A percentile compares a stretch with the other conserved stretches of the same genome.
These are phyloP conservation scores for Amazona guildingii DNA, from an alignment of 2,113 vertebrate genomes.

Conservation along the genomic window DNA sequence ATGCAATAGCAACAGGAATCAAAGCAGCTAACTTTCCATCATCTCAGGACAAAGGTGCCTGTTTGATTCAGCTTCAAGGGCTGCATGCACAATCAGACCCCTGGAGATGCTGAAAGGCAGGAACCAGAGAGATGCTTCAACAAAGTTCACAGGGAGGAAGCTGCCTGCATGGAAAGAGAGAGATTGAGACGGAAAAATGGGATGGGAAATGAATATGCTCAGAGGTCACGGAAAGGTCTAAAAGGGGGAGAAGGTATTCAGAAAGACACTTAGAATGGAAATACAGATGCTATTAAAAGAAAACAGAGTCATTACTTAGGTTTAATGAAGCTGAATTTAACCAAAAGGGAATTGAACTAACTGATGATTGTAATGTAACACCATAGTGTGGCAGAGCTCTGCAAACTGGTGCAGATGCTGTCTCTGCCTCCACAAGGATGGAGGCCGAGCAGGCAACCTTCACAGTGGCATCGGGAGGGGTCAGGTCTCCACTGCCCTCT, in stretches of 20 bases:
- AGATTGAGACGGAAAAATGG: slow-evolving; percentile 6
- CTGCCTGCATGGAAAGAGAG: slow-evolving; percentile 26
- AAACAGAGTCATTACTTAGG: not conserved
- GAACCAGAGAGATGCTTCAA: slow-evolving; percentile 42
- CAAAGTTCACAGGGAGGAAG: slow-evolving; percentile 51
- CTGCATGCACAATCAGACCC: slow-evolving; percentile 64
- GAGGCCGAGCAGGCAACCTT: not conserved
- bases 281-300: slow-evolving; percentile 29
- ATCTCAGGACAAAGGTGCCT: slow-evolving; percentile 59
- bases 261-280: slow-evolving; percentile 16
- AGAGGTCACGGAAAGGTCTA: slow-evolving; percentile 33
- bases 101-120: slow-evolving; percentile 52
- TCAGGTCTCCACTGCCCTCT: not conserved
- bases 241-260: not conserved
- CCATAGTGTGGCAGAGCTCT: not conserved
- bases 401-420: not conserved
- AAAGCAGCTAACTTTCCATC: slow-evolving; percentile 57
- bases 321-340: slow-evolving; percentile 58
- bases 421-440: not conserved
- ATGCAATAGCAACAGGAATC: slow-evolving; percentile 49
- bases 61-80: slow-evolving; percentile 66
- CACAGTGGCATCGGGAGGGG: too few species aligned
- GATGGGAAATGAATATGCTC: not conserved
- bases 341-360: slow-evolving; percentile 30
- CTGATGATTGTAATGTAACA: not conserved